These are phyloP conservation scores for Rhabdomys dilectus DNA, from an alignment of 2,113 vertebrate species.

Conservation along the genomic window DNA sequence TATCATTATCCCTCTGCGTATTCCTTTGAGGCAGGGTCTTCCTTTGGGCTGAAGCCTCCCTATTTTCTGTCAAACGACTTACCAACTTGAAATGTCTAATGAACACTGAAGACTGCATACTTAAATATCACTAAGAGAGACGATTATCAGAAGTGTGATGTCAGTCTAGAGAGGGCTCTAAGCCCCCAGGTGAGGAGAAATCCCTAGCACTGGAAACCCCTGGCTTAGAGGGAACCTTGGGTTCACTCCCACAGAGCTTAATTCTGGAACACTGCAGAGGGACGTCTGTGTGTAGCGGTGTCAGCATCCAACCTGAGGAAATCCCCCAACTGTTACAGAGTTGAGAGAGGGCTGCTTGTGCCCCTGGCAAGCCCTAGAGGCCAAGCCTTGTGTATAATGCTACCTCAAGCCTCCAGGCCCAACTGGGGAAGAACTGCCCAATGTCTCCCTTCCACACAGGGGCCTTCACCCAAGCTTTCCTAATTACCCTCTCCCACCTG, in stretches of 20 bases:
- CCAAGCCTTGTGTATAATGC: not conserved
- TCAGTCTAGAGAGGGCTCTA: not conserved
- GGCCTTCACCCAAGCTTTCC: not conserved
- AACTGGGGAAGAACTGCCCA: not conserved
- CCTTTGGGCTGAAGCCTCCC: not conserved
- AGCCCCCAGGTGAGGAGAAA: too few species aligned
- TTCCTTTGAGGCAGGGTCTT: not conserved
- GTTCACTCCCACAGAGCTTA: not conserved
- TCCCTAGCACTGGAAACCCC: not conserved
- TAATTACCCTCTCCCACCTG: not conserved
- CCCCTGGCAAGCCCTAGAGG: not conserved
- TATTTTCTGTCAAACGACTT: not conserved
- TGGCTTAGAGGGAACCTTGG: not conserved
- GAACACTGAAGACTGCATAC: not conserved
- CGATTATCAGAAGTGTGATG: not conserved
- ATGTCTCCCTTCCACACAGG: accelerated
- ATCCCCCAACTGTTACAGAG: not conserved
- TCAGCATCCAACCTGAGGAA: not conserved
- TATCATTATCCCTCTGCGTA: too few species aligned
- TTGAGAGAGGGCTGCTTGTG: not conserved
- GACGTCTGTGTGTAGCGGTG: not conserved
- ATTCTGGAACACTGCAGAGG: not conserved
- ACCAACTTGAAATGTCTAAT: not conserved
- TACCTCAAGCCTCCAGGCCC: not conserved
- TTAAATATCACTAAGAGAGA: not conserved